These are phyloP conservation scores for Myopa testacea DNA, from an alignment of 2,888 invertebrate species.

Conservation along the genomic window DNA sequence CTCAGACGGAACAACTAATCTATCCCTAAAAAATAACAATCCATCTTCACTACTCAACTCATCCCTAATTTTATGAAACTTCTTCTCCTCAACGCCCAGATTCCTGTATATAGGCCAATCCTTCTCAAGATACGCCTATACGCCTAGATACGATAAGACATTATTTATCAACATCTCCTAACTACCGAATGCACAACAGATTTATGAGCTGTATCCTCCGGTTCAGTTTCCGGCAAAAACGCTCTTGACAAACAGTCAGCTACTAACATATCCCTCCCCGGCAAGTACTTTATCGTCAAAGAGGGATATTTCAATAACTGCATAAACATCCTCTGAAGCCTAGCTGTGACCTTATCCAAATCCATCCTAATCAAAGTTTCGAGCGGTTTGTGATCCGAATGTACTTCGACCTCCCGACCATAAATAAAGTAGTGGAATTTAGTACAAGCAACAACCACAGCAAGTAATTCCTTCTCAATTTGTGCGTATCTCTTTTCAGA, in stretches of 20 bases:
- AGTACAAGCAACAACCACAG: slow-evolving; percentile 48
- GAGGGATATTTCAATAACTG: slow-evolving; percentile 39
- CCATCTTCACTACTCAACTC: too few species aligned
- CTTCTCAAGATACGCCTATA: slow-evolving; percentile 20
- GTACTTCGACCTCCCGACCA: slow-evolving; percentile 40
- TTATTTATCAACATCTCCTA: slow-evolving; percentile 24
- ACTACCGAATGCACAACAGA: slow-evolving; percentile 43
- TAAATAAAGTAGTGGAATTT: slow-evolving; percentile 51
- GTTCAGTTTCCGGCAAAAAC: neutral
- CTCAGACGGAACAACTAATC: slow-evolving; percentile 28
- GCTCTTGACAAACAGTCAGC: slow-evolving; percentile 46
- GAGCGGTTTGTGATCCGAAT: slow-evolving; percentile 46
- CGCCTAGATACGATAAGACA: too few species aligned
- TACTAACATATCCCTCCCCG: slow-evolving; percentile 46
- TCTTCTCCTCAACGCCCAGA: neutral
- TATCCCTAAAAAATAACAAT: too few species aligned
- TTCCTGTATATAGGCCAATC: slow-evolving; percentile 39
- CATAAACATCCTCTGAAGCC: slow-evolving; percentile 48
- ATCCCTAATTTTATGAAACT: too few species aligned
- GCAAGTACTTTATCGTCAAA: too few species aligned
- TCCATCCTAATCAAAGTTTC: slow-evolving; percentile 40
- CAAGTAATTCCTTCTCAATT: slow-evolving; percentile 52
- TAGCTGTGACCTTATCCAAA: slow-evolving; percentile 45
- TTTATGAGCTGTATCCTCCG: slow-evolving; percentile 31
- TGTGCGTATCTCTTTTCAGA: slow-evolving; percentile 50